Percentiles rank a stretch among this genome's conserved stretches.
phyloP scores from a whole-genome alignment of 2,797 vertebrate species.

The Neosilurus hyrtlii region DNA sequence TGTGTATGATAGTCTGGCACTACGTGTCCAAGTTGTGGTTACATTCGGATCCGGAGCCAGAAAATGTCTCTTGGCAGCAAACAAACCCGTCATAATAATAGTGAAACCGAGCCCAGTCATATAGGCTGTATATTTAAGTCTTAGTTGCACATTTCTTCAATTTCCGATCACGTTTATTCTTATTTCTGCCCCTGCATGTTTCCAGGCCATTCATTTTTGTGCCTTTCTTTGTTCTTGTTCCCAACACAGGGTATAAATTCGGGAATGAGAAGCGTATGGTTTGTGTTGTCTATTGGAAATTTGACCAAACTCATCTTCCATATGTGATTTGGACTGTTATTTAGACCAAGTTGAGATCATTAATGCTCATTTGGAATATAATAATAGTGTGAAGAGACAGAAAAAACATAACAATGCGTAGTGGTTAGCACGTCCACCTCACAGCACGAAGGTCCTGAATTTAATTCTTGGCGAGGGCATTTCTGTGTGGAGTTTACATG shows the following conservation, averaged over 20 bases:
- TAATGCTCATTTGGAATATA: slow-evolving; percentile 5
- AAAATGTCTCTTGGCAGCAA: background rate
- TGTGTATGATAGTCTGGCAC: slow-evolving; percentile 35
- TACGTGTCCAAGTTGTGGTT: slow-evolving; percentile 22
- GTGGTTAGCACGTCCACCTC: too few relatives aligned
- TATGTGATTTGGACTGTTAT: slow-evolving; percentile 7
- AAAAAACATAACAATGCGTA: too few relatives aligned
- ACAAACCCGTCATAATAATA: background rate
- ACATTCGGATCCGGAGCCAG: background rate
- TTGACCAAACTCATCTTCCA: slow-evolving; percentile 32
- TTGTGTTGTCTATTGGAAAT: slow-evolving; percentile 6
- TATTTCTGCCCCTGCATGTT: background rate
- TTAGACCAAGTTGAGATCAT: background rate
- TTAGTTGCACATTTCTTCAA: slow-evolving; percentile 9
- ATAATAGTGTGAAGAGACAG: background rate
- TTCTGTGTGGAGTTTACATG: too few relatives aligned
- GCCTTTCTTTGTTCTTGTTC: slow-evolving; percentile 15
- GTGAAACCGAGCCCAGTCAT: background rate
- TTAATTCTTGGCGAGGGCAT: too few relatives aligned
- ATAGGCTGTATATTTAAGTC: slow-evolving; percentile 7
- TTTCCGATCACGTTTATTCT: slow-evolving; percentile 5
- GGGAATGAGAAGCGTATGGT: slow-evolving; percentile 24
- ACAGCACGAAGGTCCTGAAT: too few relatives aligned
- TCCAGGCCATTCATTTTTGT: background rate
- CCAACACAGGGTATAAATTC: slow-evolving; percentile 23